phyloP scores from a whole-genome alignment of 2,797 vertebrate species.

The Denticeps clupeoides region DNA sequence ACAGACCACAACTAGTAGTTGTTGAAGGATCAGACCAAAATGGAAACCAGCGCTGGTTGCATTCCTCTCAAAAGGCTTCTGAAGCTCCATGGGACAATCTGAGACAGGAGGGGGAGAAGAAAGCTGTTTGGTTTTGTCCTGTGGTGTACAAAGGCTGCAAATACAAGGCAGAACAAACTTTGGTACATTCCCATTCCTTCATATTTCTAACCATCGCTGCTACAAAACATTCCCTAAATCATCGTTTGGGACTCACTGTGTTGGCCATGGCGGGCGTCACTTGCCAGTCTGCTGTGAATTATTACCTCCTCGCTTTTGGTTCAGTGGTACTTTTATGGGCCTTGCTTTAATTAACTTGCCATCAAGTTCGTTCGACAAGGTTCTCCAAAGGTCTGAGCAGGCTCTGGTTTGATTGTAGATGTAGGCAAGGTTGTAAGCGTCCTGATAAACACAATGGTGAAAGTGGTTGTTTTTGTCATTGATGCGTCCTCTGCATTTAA shows the following conservation, averaged over 20 bases:
- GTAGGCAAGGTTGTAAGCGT: too few species aligned
- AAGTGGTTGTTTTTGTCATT: too few species aligned
- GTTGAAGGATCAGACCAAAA: slow-evolving; percentile 23
- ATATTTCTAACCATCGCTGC: neutral
- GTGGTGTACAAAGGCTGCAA: neutral
- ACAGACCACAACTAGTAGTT: slow-evolving; percentile 28
- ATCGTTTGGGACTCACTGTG: neutral
- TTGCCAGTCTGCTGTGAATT: neutral
- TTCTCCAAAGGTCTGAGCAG: too few species aligned
- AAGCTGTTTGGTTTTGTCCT: neutral
- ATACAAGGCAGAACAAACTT: neutral
- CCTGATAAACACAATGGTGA: too few species aligned
- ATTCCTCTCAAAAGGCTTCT: slow-evolving; percentile 1
- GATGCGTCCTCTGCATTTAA: too few species aligned
- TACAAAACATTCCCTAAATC: too few species aligned
- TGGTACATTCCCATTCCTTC: neutral
- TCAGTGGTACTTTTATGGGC: too few species aligned
- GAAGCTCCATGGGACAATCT: neutral
- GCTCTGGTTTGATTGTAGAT: too few species aligned
- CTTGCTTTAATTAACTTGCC: too few species aligned
- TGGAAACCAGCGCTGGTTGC: slow-evolving; percentile 16
- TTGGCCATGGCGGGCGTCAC: too few species aligned
- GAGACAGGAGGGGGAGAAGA: neutral
- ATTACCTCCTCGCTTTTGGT: too few species aligned
- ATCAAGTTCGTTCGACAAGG: too few species aligned